Evolutionary conservation across 2,888 invertebrate species (phyloP), one percentile per base, ranked within the genome.

Genomic region (Eilema griseolum): DNA sequence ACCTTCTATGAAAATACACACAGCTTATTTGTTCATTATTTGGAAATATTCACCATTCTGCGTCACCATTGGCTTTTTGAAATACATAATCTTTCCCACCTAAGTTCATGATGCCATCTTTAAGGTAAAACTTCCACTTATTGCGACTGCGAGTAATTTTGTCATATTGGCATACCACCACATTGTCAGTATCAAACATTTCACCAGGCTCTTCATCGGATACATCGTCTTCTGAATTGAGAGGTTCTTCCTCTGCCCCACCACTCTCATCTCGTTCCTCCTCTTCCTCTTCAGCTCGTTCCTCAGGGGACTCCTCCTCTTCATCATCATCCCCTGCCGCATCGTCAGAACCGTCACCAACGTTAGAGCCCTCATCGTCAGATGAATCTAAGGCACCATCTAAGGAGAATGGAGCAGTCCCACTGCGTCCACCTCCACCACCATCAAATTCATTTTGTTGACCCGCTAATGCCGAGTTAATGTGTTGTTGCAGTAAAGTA

Each of bases 21-120:
- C 88, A 87, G 87, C 86, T 86, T 84, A 82, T 88, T 83, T 86
- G 81, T 85, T 82, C 79, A 81, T 83, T 75, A 74, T 83, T 75
- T 76, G 83, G 66, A 83, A 82, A 78, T 84, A 88, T 82, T 96
- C 96, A 99, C 99, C 99, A 99, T 92, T 99, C 99, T 31, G 99
- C 99, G 96, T 99, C 99, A 81, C 99, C 99, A 87, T 98, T 98
- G 20, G 99, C 99, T 96, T 99, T 99, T 95, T 99, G 99, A 96
- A 99, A 99, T 87, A 99, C 99, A 96, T 97, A 99, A 96, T 99
- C 99, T 94, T 98, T 98, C 62, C 99, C 99, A 81, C 97, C 97
- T 88, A 99, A 97, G 96, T 99, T 99, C 99, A 99, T 99, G 78
- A 99, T 99, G 73, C 99, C 99, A 95, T 99, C 99, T 95, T 99